These are phyloP conservation scores for Tyrannus savana DNA, from an alignment of 2,113 vertebrate genomes.

Conservation along the genomic window DNA sequence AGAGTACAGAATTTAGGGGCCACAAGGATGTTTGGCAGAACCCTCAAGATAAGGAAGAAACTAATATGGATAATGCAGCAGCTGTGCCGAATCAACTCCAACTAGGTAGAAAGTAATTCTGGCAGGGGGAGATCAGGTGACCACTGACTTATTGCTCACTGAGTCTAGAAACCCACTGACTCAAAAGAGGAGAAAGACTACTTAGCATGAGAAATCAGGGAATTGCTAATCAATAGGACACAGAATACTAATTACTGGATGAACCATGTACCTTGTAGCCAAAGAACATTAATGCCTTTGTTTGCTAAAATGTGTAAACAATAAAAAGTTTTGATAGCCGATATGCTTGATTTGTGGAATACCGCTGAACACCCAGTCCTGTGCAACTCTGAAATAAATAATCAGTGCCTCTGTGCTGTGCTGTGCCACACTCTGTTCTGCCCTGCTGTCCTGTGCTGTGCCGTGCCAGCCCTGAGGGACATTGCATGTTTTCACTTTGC, in stretches of 20 bases:
- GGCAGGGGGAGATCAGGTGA: too few species aligned
- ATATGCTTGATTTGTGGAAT: not conserved
- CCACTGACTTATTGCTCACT: not conserved
- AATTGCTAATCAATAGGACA: not conserved
- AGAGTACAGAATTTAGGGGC: not conserved
- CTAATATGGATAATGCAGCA: not conserved
- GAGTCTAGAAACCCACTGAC: not conserved
- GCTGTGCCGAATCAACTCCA: not conserved
- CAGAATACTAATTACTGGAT: not conserved
- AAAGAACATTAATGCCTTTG: not conserved
- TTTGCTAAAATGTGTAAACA: not conserved
- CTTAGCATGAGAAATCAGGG: not conserved
- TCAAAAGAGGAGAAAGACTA: not conserved
- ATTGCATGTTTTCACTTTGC: rapidly evolving
- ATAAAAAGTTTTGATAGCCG: not conserved
- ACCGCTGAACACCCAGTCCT: not conserved
- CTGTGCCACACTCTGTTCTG: not conserved
- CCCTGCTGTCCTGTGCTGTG: rapidly evolving
- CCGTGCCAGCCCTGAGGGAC: not conserved
- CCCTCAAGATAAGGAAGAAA: not conserved
- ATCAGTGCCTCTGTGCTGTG: not conserved
- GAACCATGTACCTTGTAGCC: not conserved
- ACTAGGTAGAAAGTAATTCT: not conserved
- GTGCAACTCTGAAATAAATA: not conserved
- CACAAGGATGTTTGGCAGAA: not conserved